A percentile compares a stretch with the other conserved stretches of the same genome.
These are phyloP conservation scores for Drosophila oshimai DNA, from an alignment of 1,140 invertebrate genomes.

Conservation along the genomic window DNA sequence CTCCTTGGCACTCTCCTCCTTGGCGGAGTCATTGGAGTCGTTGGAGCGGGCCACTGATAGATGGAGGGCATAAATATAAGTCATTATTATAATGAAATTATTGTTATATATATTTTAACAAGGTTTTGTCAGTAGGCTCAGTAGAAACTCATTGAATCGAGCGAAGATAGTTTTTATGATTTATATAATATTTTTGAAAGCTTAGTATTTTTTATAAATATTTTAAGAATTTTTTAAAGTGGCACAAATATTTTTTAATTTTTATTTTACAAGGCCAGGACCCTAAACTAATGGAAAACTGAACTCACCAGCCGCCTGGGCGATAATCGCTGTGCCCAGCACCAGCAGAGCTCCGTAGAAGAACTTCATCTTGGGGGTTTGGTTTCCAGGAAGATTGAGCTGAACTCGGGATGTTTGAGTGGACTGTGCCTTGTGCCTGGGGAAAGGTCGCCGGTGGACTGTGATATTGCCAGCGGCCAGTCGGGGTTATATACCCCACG, in stretches of 20 bases:
- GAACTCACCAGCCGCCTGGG: conserved; percentile 53
- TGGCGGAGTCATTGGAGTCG: background rate
- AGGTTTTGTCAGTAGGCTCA: too few relatives aligned
- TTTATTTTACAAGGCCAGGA: too few relatives aligned
- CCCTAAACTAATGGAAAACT: too few relatives aligned
- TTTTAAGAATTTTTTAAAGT: too few relatives aligned
- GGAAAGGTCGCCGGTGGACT: conserved; percentile 61
- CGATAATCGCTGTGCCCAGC: conserved; percentile 36
- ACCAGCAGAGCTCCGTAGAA: conserved; percentile 34
- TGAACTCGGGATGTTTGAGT: background rate
- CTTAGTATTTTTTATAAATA: too few relatives aligned
- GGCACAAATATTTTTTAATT: too few relatives aligned
- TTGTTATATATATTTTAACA: too few relatives aligned
- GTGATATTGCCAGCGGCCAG: conserved; percentile 48
- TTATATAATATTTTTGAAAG: too few relatives aligned
- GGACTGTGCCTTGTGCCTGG: conserved; percentile 30
- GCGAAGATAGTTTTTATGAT: too few relatives aligned
- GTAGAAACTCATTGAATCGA: too few relatives aligned
- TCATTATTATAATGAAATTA: too few relatives aligned
- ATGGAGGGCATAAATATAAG: too few relatives aligned
- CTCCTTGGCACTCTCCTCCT: background rate
- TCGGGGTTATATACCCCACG: conserved; percentile 64
- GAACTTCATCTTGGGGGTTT: conserved; percentile 46
- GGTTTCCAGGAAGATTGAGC: background rate
- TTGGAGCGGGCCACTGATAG: conserved; percentile 15